Base-by-base conservation (phyloP, 2,113 vertebrate species). In the Lagopus leucura region DNA sequence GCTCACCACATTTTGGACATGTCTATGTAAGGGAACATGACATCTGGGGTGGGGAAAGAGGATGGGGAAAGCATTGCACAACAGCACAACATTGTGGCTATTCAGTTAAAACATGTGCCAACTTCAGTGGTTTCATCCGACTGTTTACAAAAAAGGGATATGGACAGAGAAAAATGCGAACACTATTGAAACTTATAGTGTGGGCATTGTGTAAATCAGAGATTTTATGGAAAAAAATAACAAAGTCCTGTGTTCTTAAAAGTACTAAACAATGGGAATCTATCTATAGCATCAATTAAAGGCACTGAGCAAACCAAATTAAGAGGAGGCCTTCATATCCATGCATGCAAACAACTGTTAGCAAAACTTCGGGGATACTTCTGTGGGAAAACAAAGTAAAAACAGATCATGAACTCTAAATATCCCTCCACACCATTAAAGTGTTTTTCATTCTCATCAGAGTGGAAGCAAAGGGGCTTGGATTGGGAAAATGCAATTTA, bases 401-500 rank as follows among this genome's bases (percentile, higher is more conserved):
- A 81, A 45, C 32, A 40, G 18, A 0, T 0, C 7, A 20, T 48
- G 72, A 60, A 81, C 16, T 17, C n/a, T 74, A 67, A 91, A 16
- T 24, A 71, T 45, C 0, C 1, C 16, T 54, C 13, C 47, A 18
- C 28, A 64, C 2, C 21, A 19, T n/a, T 3, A 71, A 47, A 47
- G 10, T 3, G 0, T 9, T 85, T 70, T 88, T 85, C 16, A n/a
- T 74, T 78, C 57, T 55, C 50, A 74, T 11, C 43, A 57, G 8
- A 4, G 3, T 10, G n/a, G 30, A 70, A 66, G 22, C 0, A 0
- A 90, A 42, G n/a, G 9, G 14, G 7, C 7, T 61, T 10, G 28
- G 16, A 63, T 21, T 34, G 30, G 30, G 12, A 50, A 1, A n/a
- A 52, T 71, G 54, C 30, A 76, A 30, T 20, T 58, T 43, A 54